Conservation (phyloP, 2,888 invertebrate genomes). For the Agonum fuliginosum region DNA sequence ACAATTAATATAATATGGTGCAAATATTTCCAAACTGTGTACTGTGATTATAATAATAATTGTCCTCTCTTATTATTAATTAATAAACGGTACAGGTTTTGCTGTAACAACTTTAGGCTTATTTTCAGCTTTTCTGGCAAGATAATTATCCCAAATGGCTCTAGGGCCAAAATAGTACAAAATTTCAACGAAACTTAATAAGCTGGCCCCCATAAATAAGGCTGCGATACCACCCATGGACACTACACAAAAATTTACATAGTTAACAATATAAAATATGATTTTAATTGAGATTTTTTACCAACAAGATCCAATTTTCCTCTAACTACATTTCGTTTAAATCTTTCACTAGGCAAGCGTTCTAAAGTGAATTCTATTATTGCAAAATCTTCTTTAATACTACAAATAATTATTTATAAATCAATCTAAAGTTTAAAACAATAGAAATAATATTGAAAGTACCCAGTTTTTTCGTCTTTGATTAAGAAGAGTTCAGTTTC, state of each 20-base stretch:
- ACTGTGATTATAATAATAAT: no score
- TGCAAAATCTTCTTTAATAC: constrained; percentile 68
- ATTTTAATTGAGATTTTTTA: constrained; percentile 66
- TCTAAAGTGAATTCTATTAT: constrained; percentile 78
- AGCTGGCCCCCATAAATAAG: constrained; percentile 78
- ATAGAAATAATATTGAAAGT: constrained; percentile 54
- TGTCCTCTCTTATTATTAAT: no score
- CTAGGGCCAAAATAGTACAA: constrained; percentile 73
- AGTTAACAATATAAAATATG: background rate
- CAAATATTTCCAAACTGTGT: background rate
- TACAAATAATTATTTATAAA: constrained; percentile 63
- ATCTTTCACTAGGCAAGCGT: constrained; percentile 81
- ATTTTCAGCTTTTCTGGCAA: constrained; percentile 1
- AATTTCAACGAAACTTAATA: constrained; percentile 77
- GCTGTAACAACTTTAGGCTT: background rate
- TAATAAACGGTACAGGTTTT: constrained; percentile 31
- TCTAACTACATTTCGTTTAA: constrained; percentile 79
- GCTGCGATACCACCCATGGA: constrained; percentile 78
- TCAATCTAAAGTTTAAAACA: constrained; percentile 63
- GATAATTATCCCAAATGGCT: constrained; percentile 43
- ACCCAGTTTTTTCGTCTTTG: constrained; percentile 74
- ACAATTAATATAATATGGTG: background rate
- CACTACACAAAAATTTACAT: constrained; percentile 71
- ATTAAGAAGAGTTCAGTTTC: constrained; percentile 82
- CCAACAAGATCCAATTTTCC: constrained; percentile 81